Evolutionary conservation across 2,113 vertebrate species (phyloP).

Genomic region (Caranx melampygus): DNA sequence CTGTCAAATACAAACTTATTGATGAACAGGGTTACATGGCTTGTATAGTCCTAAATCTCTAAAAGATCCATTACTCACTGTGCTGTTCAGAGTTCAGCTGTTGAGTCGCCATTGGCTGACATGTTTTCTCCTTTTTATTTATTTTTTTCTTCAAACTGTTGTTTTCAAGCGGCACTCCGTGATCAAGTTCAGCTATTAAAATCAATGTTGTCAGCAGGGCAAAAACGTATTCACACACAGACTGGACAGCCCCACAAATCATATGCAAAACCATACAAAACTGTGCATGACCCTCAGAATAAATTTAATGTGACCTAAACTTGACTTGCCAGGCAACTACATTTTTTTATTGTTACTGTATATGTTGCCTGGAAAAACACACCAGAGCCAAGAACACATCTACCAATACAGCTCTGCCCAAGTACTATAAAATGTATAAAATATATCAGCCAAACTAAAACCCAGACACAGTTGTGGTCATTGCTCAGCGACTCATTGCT

Average conservation of each 20-base stretch:
- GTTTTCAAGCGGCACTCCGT: neutral
- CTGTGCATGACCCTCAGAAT: neutral
- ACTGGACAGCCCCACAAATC: neutral
- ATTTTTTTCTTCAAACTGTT: neutral
- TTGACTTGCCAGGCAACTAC: neutral
- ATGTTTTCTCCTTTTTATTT: neutral
- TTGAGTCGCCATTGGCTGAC: constrained; percentile 5
- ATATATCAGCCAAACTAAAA: constrained; percentile 17
- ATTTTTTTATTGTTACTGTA: neutral
- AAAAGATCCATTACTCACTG: constrained; percentile 34
- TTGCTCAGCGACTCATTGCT: constrained; percentile 43
- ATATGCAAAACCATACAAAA: neutral
- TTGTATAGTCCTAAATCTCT: constrained; percentile 32
- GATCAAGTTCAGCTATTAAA: neutral
- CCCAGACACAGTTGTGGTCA: constrained; percentile 20
- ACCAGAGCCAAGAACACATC: neutral
- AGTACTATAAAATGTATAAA: constrained; percentile 26
- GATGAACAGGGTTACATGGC: constrained; percentile 50
- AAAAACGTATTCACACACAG: neutral
- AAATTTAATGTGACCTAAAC: neutral
- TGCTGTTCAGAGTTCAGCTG: constrained; percentile 24
- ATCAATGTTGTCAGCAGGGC: neutral
- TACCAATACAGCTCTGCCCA: neutral
- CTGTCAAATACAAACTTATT: constrained; percentile 29
- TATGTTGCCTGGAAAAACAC: neutral